phyloP scores from a whole-genome alignment of 2,888 invertebrate genomes.

The Limnephilus marmoratus region DNA sequence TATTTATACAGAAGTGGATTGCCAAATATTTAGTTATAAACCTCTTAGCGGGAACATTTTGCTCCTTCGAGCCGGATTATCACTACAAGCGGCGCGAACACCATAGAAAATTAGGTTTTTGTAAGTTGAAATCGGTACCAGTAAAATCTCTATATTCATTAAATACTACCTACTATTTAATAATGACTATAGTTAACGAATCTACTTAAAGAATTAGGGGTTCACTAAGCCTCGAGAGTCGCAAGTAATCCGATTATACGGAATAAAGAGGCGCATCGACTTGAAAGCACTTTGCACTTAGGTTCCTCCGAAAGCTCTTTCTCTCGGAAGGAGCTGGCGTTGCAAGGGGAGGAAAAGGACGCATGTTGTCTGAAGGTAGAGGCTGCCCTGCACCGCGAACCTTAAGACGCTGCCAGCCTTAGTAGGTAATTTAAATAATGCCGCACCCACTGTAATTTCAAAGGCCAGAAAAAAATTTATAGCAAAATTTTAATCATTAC shows the following conservation, averaged over 20 bases:
- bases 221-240: not conserved
- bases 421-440: not conserved
- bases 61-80: too few relatives aligned
- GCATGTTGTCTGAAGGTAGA: not conserved
- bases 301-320: not conserved
- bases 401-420: not conserved
- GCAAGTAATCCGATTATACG: constrained; percentile 25
- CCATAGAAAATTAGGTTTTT: too few relatives aligned
- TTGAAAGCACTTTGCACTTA: constrained; percentile 38
- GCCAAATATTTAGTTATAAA: too few relatives aligned
- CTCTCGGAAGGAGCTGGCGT: not conserved
- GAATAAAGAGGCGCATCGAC: constrained; percentile 20
- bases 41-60: too few relatives aligned
- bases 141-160: not conserved
- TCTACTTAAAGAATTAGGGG: not conserved
- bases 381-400: not conserved
- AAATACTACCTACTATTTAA: not conserved
- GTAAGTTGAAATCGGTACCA: too few relatives aligned
- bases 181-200: not conserved
- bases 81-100: too few relatives aligned
- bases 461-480: not conserved
- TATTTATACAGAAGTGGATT: too few relatives aligned
- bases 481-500: too few relatives aligned
- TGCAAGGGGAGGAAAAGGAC: not conserved
- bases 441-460: not conserved